These are phyloP conservation scores for Dryococelus australis DNA, from an alignment of 2,888 invertebrate genomes.

Conservation along the genomic window DNA sequence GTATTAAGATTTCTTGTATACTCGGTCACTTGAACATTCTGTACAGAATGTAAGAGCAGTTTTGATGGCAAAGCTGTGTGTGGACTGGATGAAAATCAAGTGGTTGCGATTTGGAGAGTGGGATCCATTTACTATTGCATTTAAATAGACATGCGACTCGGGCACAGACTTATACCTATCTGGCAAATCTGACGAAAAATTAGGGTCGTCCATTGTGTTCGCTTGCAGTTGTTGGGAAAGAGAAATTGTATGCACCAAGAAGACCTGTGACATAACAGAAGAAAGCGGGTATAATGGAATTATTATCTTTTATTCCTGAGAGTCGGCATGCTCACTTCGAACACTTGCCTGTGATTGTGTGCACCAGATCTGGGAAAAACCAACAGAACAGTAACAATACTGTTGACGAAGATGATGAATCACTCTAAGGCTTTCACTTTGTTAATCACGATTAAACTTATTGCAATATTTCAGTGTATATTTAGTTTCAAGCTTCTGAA, in stretches of 20 bases:
- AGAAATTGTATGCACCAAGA: neutral
- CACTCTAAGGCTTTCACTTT: too few relatives aligned
- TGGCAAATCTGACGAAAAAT: neutral
- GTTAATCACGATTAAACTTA: too few relatives aligned
- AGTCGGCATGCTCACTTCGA: neutral
- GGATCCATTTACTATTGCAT: constrained; percentile 22
- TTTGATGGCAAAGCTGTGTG: neutral
- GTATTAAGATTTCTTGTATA: constrained; percentile 31
- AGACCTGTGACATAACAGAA: constrained; percentile 24
- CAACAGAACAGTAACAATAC: neutral
- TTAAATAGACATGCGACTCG: constrained; percentile 23
- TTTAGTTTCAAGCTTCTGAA: too few relatives aligned
- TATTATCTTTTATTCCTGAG: constrained; percentile 25
- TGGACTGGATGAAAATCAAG: constrained; percentile 34
- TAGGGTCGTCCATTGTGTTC: neutral
- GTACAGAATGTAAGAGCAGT: constrained; percentile 27
- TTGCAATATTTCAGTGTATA: too few relatives aligned
- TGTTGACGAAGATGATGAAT: neutral
- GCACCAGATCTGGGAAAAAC: neutral
- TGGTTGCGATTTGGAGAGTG: constrained; percentile 29
- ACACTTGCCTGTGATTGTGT: constrained; percentile 4
- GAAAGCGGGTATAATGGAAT: neutral
- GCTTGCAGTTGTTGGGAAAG: constrained; percentile 13
- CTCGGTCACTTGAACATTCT: constrained; percentile 22
- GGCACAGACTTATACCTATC: constrained; percentile 25